Percentiles rank a stretch among this genome's conserved stretches.
These are phyloP conservation scores for Ctenosaura bakeri DNA, from an alignment of 2,797 vertebrate genomes.

Conservation along the genomic window DNA sequence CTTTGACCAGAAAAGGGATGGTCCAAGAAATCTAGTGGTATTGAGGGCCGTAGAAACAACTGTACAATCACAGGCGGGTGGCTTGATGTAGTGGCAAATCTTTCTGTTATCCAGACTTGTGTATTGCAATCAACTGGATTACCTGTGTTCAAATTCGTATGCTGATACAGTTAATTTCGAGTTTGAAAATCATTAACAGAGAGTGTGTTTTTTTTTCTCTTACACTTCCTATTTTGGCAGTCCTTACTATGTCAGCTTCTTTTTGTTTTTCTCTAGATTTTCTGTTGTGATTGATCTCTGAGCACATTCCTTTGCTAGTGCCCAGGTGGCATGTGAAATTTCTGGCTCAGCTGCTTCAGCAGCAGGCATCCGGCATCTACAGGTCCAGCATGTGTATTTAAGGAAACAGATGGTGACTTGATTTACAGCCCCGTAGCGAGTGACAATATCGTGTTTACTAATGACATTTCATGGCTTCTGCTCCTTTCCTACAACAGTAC, in stretches of 20 bases:
- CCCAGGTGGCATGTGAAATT: conserved; percentile 43
- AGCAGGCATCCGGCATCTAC: conserved; percentile 10
- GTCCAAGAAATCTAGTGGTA: no score
- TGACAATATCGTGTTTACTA: conserved; percentile 41
- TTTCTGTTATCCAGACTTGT: background rate
- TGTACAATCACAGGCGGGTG: background rate
- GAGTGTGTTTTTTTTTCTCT: background rate
- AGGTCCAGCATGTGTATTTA: conserved; percentile 5
- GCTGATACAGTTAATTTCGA: background rate
- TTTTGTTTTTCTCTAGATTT: conserved; percentile 8
- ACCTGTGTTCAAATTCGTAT: background rate
- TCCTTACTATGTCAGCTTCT: background rate
- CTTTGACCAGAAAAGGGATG: no score
- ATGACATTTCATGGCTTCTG: conserved; percentile 29
- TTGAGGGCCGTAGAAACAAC: no score
- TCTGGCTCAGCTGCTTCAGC: conserved; percentile 15
- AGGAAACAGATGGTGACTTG: background rate
- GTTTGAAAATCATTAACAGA: background rate
- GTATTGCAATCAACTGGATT: background rate
- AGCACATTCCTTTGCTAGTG: conserved; percentile 11
- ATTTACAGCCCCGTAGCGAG: conserved; percentile 38
- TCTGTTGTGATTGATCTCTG: conserved; percentile 37
- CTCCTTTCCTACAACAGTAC: conserved; percentile 26
- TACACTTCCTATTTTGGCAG: conserved; percentile 23
- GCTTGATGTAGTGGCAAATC: background rate